Evolutionary conservation across 2,113 vertebrate genomes (phyloP).

Genomic region (Tympanuchus pallidicinctus): DNA sequence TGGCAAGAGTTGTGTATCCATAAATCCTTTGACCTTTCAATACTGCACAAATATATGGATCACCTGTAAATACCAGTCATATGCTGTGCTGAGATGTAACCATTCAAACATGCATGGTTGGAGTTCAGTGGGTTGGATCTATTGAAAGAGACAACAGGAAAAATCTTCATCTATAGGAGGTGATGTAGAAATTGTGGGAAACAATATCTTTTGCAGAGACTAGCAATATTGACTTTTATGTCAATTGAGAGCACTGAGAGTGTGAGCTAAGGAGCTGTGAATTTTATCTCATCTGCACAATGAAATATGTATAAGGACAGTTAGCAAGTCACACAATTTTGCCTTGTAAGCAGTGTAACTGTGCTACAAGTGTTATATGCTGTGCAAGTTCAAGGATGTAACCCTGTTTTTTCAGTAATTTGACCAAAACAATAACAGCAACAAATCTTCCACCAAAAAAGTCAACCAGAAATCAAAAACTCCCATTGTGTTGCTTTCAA

Average conservation of each 20-base stretch:
- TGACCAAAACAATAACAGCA: background rate
- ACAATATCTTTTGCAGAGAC: background rate
- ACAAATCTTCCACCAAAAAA: background rate
- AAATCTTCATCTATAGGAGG: background rate
- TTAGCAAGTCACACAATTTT: background rate
- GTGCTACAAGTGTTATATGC: background rate
- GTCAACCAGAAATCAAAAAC: background rate
- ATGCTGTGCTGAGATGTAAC: background rate
- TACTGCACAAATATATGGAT: background rate
- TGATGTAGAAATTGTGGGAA: background rate
- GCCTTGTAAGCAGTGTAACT: background rate
- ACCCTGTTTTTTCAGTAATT: background rate
- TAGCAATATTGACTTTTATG: background rate
- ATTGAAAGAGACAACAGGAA: background rate
- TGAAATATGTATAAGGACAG: background rate
- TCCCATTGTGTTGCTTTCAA: fast-evolving
- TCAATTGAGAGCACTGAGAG: background rate
- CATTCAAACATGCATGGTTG: background rate
- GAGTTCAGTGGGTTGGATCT: background rate
- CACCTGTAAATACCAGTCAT: slow-evolving; percentile 5
- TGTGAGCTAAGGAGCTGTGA: background rate
- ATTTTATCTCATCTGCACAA: background rate
- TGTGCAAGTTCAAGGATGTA: background rate
- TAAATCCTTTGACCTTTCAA: slow-evolving; percentile 38
- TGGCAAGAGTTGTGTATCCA: background rate